phyloP scores from a whole-genome alignment of 2,113 vertebrate genomes.

The Poeciliopsis occidentalis region DNA sequence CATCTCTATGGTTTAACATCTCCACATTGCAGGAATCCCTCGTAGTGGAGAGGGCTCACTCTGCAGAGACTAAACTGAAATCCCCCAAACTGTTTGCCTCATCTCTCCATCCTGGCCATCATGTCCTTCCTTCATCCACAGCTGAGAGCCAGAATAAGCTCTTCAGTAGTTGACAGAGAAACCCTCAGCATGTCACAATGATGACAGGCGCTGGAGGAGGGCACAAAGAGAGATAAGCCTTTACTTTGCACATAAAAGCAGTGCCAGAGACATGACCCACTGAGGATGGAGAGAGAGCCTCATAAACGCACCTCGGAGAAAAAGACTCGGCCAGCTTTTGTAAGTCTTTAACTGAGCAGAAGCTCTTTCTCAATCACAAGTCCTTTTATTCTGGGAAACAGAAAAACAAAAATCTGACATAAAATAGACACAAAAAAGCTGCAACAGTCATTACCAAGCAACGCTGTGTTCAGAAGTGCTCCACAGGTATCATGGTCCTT shows the following conservation, averaged over 20 bases:
- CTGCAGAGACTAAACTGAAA: slow-evolving; percentile 25
- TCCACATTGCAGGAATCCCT: slow-evolving; percentile 42
- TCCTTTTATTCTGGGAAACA: slow-evolving; percentile 36
- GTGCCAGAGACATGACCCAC: slow-evolving; percentile 26
- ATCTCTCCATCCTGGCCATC: slow-evolving; percentile 50
- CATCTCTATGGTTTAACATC: slow-evolving; percentile 33
- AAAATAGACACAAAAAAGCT: slow-evolving; percentile 7
- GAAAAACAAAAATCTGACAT: slow-evolving; percentile 14
- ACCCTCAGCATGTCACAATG: slow-evolving; percentile 63
- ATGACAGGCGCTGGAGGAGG: slow-evolving; percentile 78
- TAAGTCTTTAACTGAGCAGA: slow-evolving; percentile 29
- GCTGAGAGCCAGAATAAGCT: slow-evolving; percentile 71
- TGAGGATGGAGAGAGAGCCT: slow-evolving; percentile 34
- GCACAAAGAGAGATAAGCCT: slow-evolving; percentile 62
- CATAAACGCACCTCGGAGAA: slow-evolving; percentile 41
- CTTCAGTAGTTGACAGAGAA: slow-evolving; percentile 58
- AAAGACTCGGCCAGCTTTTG: slow-evolving; percentile 33
- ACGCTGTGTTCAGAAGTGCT: slow-evolving; percentile 57
- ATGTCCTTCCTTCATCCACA: slow-evolving; percentile 58
- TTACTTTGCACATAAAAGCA: slow-evolving; percentile 19
- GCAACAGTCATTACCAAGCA: slow-evolving; percentile 32
- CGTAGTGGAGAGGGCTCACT: slow-evolving; percentile 17
- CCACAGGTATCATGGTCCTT: slow-evolving; percentile 63
- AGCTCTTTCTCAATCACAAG: slow-evolving; percentile 27
- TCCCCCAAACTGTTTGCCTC: slow-evolving; percentile 37